These are phyloP conservation scores for Acheta domesticus DNA, from an alignment of 2,888 invertebrate species.

Conservation along the genomic window DNA sequence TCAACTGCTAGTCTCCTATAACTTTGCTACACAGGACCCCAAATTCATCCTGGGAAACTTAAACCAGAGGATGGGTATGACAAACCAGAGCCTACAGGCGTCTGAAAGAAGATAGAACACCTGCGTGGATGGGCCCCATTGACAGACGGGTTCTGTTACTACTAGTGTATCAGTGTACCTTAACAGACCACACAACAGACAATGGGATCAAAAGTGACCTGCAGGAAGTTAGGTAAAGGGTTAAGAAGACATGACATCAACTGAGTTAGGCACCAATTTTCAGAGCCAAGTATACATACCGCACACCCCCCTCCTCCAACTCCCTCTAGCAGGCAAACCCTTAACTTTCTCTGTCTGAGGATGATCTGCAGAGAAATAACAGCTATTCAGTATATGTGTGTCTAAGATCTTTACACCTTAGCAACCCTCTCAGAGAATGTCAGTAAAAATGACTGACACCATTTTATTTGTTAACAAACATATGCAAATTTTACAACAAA, in stretches of 20 bases:
- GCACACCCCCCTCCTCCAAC: slow-evolving; percentile 26
- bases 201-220: slow-evolving; percentile 12
- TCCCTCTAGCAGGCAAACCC: slow-evolving; percentile 25
- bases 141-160: neutral
- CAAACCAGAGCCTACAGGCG: slow-evolving; percentile 2
- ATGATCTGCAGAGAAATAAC: slow-evolving; percentile 26
- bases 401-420: neutral
- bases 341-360: slow-evolving; percentile 24
- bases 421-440: neutral
- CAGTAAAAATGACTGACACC: neutral
- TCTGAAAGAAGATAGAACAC: neutral
- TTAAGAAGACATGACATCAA: slow-evolving; percentile 21
- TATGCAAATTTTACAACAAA: neutral
- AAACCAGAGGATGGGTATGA: neutral
- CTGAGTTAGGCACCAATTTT: slow-evolving; percentile 20
- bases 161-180: slow-evolving; percentile 18
- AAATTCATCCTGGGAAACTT: neutral
- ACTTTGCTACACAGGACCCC: neutral
- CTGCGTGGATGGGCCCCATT: neutral
- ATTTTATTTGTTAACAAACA: neutral
- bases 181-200: slow-evolving; percentile 21
- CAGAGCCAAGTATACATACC: slow-evolving; percentile 23
- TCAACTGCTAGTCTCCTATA: neutral
- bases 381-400: neutral
- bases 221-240: neutral